Percentiles rank a stretch among this genome's conserved stretches.
Evolutionary conservation across 1,140 invertebrate species (phyloP).

Genomic region (Protaetia brevitarsis): DNA sequence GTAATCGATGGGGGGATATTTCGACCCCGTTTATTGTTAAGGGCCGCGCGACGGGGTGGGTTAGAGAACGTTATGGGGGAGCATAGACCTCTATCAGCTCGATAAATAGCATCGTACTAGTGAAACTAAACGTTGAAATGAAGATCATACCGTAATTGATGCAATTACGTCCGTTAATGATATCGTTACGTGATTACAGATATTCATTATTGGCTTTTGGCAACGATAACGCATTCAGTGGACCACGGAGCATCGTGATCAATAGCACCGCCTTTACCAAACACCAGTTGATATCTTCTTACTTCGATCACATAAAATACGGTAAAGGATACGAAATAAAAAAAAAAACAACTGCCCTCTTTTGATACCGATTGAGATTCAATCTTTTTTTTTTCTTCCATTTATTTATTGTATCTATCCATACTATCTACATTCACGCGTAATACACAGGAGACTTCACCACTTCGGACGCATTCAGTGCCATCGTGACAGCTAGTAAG

Average conservation of each 20-base stretch:
- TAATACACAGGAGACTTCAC: conserved; percentile 50
- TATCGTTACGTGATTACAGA: conserved; percentile 22
- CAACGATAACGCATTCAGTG: conserved; percentile 62
- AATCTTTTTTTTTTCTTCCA: background rate
- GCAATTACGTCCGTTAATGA: conserved; percentile 1
- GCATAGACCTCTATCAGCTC: too few species aligned
- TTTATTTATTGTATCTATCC: background rate
- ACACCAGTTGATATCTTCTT: conserved; percentile 54
- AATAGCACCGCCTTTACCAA: conserved; percentile 65
- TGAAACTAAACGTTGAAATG: too few species aligned
- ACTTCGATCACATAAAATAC: conserved; percentile 61
- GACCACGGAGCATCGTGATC: conserved; percentile 65
- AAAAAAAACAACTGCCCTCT: background rate
- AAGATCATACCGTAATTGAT: conserved; percentile 16
- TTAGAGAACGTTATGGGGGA: too few species aligned
- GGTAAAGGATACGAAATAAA: conserved; percentile 49
- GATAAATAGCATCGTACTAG: too few species aligned
- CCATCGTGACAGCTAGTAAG: conserved; percentile 69
- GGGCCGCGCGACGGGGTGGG: too few species aligned
- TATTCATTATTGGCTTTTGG: conserved; percentile 49
- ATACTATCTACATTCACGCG: background rate
- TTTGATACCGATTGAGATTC: background rate
- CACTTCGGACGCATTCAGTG: conserved; percentile 69
- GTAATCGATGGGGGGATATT: conserved; percentile 43
- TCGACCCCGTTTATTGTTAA: too few species aligned